Base-by-base conservation (phyloP, 37 sponge, comb jelly and placozoan species). In the Theonella swinhoei region DNA sequence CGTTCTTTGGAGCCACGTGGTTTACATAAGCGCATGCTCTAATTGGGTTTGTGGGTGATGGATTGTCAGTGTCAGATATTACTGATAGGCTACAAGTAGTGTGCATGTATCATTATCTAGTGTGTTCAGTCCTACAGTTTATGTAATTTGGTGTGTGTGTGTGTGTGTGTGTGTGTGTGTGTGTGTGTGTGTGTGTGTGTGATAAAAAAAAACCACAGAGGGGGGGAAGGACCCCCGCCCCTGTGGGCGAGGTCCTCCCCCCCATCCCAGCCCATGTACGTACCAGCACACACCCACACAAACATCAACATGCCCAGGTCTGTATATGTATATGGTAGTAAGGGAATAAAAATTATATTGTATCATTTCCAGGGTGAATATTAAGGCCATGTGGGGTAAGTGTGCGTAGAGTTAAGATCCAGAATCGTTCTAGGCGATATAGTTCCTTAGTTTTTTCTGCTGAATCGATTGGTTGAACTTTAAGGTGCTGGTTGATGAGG, bases 151-250 rank as follows among this genome's bases (percentile, higher is more conserved):
- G n/a, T n/a, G n/a, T n/a, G n/a, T n/a, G n/a, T n/a, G n/a, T n/a
- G n/a, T n/a, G n/a, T n/a, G n/a, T n/a, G n/a, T n/a, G n/a, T n/a
- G n/a, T n/a, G n/a, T n/a, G n/a, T 70, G 71, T 70, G 71, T 70
- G 71, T 70, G 71, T 75, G 62, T 75, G 76, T 75, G 76, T 75
- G 76, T 75, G 76, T 75, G 76, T 75, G 62, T 33, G 64, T 33
- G 77, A 32, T 62, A 31, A 78, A 78, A 78, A 78, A 78, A 78
- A 29, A 64, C 79, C 9, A 33, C 9, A 65, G 65, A 38, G 79
- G 4, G 34, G 79, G 79, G 79, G 79, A 4, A 17, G 64, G 66
- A 33, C 41, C 79, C 79, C 66, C 79, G 62, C 79, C 63, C 38
- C 64, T 33, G 79, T 63, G 65, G 61, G 76, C 20, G 4, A 20